A percentile compares a stretch with the other conserved stretches of the same genome.
Evolutionary conservation across 2,113 vertebrate genomes (phyloP).

Genomic region (Odobenus rosmarus): DNA sequence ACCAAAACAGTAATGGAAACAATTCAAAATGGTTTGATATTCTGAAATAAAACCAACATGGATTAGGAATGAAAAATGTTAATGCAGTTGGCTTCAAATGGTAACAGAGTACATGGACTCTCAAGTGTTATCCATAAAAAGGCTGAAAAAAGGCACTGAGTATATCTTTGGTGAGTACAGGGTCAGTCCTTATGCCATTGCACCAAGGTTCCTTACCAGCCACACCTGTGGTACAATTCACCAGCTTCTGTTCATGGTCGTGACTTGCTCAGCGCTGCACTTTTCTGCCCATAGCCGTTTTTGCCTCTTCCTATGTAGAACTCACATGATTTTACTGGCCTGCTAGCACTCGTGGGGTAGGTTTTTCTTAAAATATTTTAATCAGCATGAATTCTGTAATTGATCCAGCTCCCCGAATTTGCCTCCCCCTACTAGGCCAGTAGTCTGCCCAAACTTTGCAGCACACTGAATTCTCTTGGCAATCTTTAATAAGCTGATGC

Average conservation of each 20-base stretch:
- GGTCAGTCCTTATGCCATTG: background rate
- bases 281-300: background rate
- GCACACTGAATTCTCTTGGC: background rate
- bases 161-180: background rate
- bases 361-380: background rate
- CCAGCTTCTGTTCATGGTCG: background rate
- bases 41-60: conserved; percentile 32
- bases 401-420: background rate
- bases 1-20: background rate
- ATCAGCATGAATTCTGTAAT: background rate
- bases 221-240: background rate
- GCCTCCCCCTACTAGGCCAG: background rate
- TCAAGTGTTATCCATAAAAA: background rate
- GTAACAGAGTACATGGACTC: background rate
- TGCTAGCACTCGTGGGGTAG: background rate
- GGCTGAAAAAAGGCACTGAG: background rate
- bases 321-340: background rate
- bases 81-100: background rate
- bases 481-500: background rate
- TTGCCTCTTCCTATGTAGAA: background rate
- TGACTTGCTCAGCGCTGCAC: background rate
- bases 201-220: background rate
- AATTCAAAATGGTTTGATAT: background rate
- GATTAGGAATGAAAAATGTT: background rate
- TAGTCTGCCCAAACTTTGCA: background rate